These are phyloP conservation scores for Rhopalosiphum padi DNA, from an alignment of 1,140 invertebrate species.

Conservation along the genomic window DNA sequence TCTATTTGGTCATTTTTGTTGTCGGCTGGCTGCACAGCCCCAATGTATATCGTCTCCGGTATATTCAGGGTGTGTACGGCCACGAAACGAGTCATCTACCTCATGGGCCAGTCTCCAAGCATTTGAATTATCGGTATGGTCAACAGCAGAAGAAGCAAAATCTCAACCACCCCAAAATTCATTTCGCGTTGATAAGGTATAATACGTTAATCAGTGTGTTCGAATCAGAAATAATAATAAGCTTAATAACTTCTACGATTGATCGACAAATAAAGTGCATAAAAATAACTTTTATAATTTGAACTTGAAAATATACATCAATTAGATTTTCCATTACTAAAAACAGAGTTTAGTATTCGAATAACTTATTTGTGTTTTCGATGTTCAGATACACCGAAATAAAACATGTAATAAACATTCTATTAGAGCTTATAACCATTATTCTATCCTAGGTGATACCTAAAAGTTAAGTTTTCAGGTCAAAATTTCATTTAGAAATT, in stretches of 20 bases:
- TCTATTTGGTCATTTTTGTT: slow-evolving; percentile 78
- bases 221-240: not conserved
- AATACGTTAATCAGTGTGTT: not conserved
- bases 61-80: slow-evolving; percentile 66
- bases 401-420: not conserved
- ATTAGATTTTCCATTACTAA: no score
- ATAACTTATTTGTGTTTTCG: not conserved
- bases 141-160: slow-evolving; percentile 34
- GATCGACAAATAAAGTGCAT: not conserved
- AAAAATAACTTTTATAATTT: not conserved
- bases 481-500: no score
- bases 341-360: not conserved
- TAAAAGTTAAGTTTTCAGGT: no score
- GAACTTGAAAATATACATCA: not conserved
- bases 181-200: slow-evolving; percentile 39
- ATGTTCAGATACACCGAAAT: not conserved
- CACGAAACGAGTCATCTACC: not conserved
- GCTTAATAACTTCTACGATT: not conserved
- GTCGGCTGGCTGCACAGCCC: slow-evolving; percentile 74
- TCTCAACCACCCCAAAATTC: slow-evolving; percentile 38
- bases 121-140: slow-evolving; percentile 50
- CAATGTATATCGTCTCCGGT: slow-evolving; percentile 69
- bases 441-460: no score
- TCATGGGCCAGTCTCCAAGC: slow-evolving; percentile 36
- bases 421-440: not conserved